Percentiles rank a stretch among this genome's conserved stretches.
Conservation (phyloP, 1,140 invertebrate species). For the Acromyrmex charruanus region DNA sequence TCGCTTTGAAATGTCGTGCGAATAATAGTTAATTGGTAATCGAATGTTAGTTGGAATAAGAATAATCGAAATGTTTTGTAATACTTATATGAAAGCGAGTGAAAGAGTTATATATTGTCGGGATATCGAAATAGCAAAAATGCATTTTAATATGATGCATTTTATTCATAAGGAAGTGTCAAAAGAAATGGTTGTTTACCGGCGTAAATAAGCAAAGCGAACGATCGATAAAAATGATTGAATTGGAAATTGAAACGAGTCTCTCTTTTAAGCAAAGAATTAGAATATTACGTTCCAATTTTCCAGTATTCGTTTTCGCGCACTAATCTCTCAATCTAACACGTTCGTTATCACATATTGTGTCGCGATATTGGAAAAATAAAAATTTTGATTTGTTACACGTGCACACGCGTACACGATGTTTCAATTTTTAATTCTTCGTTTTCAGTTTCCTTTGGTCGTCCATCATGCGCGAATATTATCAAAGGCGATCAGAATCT, state of each 20-base stretch:
- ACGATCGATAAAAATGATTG: conserved; percentile 17
- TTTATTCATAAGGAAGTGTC: no score
- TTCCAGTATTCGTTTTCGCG: not conserved
- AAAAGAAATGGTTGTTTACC: no score
- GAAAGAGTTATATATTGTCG: not conserved
- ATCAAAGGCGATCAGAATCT: not conserved
- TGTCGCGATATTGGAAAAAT: conserved; percentile 48
- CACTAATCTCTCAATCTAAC: conserved; percentile 9
- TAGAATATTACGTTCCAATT: not conserved
- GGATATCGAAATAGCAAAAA: not conserved
- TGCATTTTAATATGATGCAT: no score
- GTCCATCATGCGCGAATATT: conserved; percentile 11
- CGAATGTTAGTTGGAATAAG: conserved; percentile 8
- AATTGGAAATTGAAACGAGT: conserved; percentile 38
- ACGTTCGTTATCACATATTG: conserved; percentile 51
- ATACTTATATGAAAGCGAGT: not conserved
- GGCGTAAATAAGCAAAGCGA: not conserved
- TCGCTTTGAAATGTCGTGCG: not conserved
- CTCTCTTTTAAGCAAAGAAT: conserved; percentile 20
- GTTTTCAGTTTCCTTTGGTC: conserved; percentile 22
- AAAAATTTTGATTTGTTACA: conserved; percentile 45
- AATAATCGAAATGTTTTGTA: conserved; percentile 10
- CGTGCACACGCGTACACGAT: not conserved
- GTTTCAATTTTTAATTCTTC: not conserved
- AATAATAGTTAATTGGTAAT: not conserved